These are phyloP conservation scores for Lytechinus variegatus DNA, from an alignment of 35 echinoderm and acorn worm genomes.

Conservation along the genomic window DNA sequence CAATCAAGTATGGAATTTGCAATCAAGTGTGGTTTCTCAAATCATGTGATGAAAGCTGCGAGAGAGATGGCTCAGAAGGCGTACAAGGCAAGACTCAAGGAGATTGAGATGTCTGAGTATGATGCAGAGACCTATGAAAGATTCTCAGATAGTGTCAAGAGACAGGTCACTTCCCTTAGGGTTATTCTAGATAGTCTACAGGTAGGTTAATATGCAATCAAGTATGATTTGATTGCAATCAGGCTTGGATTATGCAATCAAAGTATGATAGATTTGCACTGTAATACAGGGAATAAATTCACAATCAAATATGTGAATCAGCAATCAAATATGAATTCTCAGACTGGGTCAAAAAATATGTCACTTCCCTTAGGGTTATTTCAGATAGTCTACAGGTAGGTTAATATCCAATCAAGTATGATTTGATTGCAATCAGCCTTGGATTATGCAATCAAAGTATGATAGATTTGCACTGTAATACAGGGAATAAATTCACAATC, in stretches of 20 bases:
- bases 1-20: too few species aligned
- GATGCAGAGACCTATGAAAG: constrained; percentile 90
- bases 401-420: background rate
- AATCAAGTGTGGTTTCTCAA: too few species aligned
- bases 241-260: too few species aligned
- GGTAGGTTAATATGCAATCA: constrained; percentile 35
- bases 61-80: constrained; percentile 93
- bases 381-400: constrained; percentile 88
- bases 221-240: too few species aligned
- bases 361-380: constrained; percentile 80
- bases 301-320: constrained; percentile 89
- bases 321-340: constrained; percentile 83
- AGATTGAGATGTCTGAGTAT: constrained; percentile 98
- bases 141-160: constrained; percentile 67
- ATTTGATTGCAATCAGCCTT: too few species aligned
- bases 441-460: too few species aligned
- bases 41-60: constrained; percentile 69
- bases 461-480: too few species aligned
- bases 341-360: constrained; percentile 74
- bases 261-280: too few species aligned
- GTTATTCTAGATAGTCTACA: constrained; percentile 93
- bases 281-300: too few species aligned
- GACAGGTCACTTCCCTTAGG: constrained; percentile 81
- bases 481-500: too few species aligned
- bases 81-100: constrained; percentile 76